Evolutionary conservation across 2,888 invertebrate genomes (phyloP).

Genomic region (Conops quadrifasciatus): DNA sequence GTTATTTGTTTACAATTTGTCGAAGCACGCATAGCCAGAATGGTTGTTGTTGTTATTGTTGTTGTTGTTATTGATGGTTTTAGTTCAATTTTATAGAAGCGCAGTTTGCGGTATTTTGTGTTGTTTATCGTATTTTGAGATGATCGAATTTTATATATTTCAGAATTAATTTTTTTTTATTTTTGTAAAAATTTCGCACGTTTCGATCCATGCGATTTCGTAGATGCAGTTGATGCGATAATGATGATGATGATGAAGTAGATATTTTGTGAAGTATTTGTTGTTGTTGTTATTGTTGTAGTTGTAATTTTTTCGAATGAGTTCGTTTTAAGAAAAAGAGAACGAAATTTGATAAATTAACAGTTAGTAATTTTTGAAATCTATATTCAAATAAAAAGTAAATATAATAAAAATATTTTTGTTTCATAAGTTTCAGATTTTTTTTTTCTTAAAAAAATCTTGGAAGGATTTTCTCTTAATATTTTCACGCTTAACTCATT

Average conservation of each 20-base stretch:
- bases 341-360: not conserved
- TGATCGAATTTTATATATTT: too few relatives aligned
- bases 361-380: not conserved
- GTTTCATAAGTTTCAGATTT: too few relatives aligned
- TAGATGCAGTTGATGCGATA: not conserved
- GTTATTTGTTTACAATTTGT: not conserved
- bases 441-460: too few relatives aligned
- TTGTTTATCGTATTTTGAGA: too few relatives aligned
- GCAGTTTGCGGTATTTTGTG: too few relatives aligned
- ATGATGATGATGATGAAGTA: constrained; percentile 5
- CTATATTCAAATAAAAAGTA: too few relatives aligned
- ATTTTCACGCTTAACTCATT: not conserved
- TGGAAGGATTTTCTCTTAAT: too few relatives aligned
- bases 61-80: not conserved
- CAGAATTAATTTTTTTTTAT: too few relatives aligned
- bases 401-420: too few relatives aligned
- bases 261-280: not conserved
- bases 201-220: not conserved
- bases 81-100: too few relatives aligned
- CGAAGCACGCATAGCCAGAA: not conserved
- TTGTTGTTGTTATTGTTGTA: not conserved
- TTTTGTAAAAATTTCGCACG: not conserved
- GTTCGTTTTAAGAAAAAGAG: not conserved
- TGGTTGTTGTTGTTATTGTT: not conserved
- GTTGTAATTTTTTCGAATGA: too few relatives aligned